These are phyloP conservation scores for Notoglanidium macrostoma DNA, from an alignment of 2,797 vertebrate genomes.

Conservation along the genomic window DNA sequence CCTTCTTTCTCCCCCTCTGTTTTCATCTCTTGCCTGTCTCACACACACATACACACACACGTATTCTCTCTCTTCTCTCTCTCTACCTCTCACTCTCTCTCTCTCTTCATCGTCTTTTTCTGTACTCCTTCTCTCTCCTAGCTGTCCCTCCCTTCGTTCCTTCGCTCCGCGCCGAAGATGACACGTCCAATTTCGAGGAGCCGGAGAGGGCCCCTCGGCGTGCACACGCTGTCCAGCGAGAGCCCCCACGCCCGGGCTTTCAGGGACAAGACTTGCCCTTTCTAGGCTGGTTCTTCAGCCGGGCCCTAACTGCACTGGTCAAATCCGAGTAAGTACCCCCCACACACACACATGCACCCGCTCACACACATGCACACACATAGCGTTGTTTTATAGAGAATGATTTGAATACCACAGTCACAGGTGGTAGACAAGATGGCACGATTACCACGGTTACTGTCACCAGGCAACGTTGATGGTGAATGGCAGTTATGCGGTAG, in stretches of 20 bases:
- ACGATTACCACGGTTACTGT: slow-evolving; percentile 59
- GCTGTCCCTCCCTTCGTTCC: slow-evolving; percentile 98
- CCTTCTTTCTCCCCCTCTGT: too few relatives aligned
- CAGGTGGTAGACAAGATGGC: slow-evolving; percentile 55
- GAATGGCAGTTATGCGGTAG: slow-evolving; percentile 44
- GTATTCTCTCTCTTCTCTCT: slow-evolving; percentile 38
- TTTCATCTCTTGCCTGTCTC: too few relatives aligned
- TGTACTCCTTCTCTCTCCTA: slow-evolving; percentile 70
- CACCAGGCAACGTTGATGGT: slow-evolving; percentile 62
- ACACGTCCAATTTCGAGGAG: slow-evolving; percentile 99
- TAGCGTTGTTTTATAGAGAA: background rate
- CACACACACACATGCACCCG: slow-evolving; percentile 53
- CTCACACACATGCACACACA: slow-evolving; percentile 37
- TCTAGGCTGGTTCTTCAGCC: slow-evolving; percentile 98
- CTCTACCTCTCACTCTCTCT: slow-evolving; percentile 29
- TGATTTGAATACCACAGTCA: slow-evolving; percentile 43
- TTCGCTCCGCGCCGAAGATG: slow-evolving; percentile 94
- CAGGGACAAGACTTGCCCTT: slow-evolving; percentile 93
- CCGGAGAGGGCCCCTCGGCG: slow-evolving; percentile 89
- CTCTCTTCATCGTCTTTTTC: slow-evolving; percentile 3
- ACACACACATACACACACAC: too few relatives aligned
- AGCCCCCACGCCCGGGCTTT: slow-evolving; percentile 88
- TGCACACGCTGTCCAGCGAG: slow-evolving; percentile 83
- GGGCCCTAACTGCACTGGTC: slow-evolving; percentile 86
- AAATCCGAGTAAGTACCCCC: slow-evolving; percentile 92